Base-by-base conservation (phyloP, 1,140 invertebrate genomes). In the Coenobita brevimanus region DNA sequence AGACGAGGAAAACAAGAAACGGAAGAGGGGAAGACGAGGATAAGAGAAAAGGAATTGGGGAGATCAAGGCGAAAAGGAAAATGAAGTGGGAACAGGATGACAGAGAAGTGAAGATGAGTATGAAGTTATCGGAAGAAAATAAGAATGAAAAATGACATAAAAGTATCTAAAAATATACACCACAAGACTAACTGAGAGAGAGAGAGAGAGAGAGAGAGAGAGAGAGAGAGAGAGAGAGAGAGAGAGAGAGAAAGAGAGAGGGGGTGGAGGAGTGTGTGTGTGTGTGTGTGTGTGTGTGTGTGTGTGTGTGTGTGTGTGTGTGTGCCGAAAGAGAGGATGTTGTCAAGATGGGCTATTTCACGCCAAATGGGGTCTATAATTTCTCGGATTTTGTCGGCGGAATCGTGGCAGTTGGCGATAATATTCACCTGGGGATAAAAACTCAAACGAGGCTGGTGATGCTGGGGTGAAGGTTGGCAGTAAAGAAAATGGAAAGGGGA, bases 221-320 rank as follows among this genome's bases (percentile, higher is more conserved):
- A 43, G 30, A 67, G 79, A 82, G n/a, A 43, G 80, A 64, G 50
- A 75, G 54, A 41, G 50, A 84, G 71, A 62, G 38, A 60, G 30
- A 15, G 27, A 67, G 36, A 43, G 57, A 76, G 38, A 76, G 71
- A 76, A 33, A 76, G 84, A 62, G 2, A 73, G 64, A 71, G 8
- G 27, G 62, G 24, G 30, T 2, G 67, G n/a, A 50, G 38, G 24
- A 46, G 46, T 54, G 24, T 21, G 17, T 27, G 24, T 54, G 43
- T 21, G 36, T 24, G 80, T 33, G 38, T 38, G 62, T 27, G n/a
- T 41, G 64, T 27, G n/a, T 15, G 43, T 27, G 81, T 24, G 64
- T 21, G 64, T 36, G 64, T 30, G 78, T 30, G 27, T n/a, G 54
- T 24, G 78, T 30, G 24, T 6, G 24, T 30, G 21, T 30, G 50